Conservation (phyloP, 2,113 vertebrate species). For the Phaetusa simplex region DNA sequence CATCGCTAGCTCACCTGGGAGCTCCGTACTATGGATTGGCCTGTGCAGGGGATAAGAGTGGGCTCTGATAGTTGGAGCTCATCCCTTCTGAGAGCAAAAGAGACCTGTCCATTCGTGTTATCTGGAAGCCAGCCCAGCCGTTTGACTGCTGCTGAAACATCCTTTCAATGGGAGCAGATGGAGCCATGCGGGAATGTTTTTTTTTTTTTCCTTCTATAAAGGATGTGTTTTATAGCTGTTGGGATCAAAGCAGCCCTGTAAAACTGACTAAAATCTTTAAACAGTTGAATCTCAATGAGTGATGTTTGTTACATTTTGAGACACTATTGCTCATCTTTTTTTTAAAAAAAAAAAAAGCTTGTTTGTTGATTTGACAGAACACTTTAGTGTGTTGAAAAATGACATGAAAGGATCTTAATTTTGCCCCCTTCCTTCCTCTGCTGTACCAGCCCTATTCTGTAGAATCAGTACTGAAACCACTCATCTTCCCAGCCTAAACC, state of each 20-base stretch:
- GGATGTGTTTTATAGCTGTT: conserved; percentile 23
- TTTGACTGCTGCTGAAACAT: conserved; percentile 15
- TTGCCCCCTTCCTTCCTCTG: neutral
- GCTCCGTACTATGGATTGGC: neutral
- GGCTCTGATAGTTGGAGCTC: neutral
- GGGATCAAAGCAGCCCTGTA: conserved; percentile 3
- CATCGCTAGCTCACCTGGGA: neutral
- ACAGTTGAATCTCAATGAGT: neutral
- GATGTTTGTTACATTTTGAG: neutral
- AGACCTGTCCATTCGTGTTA: neutral
- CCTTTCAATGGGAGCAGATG: conserved; percentile 18
- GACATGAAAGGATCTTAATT: neutral
- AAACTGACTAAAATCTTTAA: conserved; percentile 20
- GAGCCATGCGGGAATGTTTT: neutral
- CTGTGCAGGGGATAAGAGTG: neutral
- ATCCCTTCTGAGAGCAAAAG: neutral
- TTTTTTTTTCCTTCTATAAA: conserved; percentile 6
- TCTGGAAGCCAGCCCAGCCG: neutral
- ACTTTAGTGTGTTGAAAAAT: neutral
- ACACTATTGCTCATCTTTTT: neutral
- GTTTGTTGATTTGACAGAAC: neutral
- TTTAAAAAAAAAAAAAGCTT: neutral
- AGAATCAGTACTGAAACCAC: neutral
- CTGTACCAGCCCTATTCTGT: neutral
- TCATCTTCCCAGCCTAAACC: neutral